Evolutionary conservation across 2,113 vertebrate genomes (phyloP), one percentile per base, ranked within the genome.

Genomic region (Callionymus lyra): DNA sequence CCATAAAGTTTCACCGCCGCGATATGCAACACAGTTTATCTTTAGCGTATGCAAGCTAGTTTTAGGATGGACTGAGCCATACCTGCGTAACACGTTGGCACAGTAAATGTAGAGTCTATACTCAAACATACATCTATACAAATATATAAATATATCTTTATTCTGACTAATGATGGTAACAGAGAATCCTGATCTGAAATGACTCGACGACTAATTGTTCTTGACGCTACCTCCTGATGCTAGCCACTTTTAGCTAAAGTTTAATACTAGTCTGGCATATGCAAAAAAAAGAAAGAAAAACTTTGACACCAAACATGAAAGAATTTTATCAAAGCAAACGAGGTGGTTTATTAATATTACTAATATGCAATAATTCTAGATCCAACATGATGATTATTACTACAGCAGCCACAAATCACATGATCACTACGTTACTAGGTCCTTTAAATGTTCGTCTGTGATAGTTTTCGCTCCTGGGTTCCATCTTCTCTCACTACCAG

Each of bases 401-500:
- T 64, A 47, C 59, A 62, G 61, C 62, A 49, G 58, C 56, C 41
- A 32, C 41, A 66, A 59, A 50, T 63, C 47, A 64, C 47, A 56
- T 55, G 48, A 69, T 72, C 70, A 72, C 63, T 74, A 69, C 72
- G 74, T 63, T 43, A 27, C 21, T 4, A 27, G 21, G 8, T 27
- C 8, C 4, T 27, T 27, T 27, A 4, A 4, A 27, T 8, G 21
- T 27, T 27, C 21, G 21, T 27, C 21, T 27, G 21, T 27, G 21
- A 27, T 4, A 5, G 21, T 8, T 27, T 27, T 8, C 8, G 21
- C 21, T 27, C 8, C 21, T 27, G 21, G 4, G 21, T 27, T 27
- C 8, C 21, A 55, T 64, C n/a, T 63, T 79, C 70, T 75, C 63
- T 74, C 59, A 88, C 82, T 90, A 87, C 90, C 85, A 88, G 88